phyloP scores from a whole-genome alignment of 2,113 vertebrate genomes.

The Rissa tridactyla region DNA sequence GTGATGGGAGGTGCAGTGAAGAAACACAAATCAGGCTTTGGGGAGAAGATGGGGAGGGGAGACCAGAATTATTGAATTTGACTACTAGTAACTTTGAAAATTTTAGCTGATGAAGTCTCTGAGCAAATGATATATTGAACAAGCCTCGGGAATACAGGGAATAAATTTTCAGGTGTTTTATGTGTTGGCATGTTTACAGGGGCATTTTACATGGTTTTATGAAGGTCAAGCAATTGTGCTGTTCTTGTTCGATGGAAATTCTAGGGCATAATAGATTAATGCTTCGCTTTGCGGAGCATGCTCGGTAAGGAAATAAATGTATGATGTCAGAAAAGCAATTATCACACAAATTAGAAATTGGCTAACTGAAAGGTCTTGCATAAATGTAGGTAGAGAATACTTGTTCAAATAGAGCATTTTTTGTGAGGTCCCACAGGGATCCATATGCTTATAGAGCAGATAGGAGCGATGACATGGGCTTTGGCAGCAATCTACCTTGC shows the following conservation, averaged over 20 bases:
- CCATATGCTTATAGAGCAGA: neutral
- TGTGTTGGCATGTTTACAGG: neutral
- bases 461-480: neutral
- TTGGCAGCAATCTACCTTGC: neutral
- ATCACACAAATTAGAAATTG: neutral
- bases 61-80: neutral
- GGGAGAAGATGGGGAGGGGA: neutral
- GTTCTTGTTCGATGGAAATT: neutral
- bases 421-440: neutral
- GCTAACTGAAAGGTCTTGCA: neutral
- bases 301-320: neutral
- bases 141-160: neutral
- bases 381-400: neutral
- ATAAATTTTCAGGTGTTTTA: neutral
- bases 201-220: neutral
- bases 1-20: neutral
- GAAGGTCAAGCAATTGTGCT: neutral
- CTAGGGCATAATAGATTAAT: neutral
- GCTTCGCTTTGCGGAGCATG: neutral
- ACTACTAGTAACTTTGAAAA: neutral
- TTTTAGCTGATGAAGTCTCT: neutral
- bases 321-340: neutral
- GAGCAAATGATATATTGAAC: neutral
- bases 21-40: neutral
- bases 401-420: neutral